Base-by-base conservation (phyloP, 2,797 vertebrate species). In the Epinephelus malabaricus region DNA sequence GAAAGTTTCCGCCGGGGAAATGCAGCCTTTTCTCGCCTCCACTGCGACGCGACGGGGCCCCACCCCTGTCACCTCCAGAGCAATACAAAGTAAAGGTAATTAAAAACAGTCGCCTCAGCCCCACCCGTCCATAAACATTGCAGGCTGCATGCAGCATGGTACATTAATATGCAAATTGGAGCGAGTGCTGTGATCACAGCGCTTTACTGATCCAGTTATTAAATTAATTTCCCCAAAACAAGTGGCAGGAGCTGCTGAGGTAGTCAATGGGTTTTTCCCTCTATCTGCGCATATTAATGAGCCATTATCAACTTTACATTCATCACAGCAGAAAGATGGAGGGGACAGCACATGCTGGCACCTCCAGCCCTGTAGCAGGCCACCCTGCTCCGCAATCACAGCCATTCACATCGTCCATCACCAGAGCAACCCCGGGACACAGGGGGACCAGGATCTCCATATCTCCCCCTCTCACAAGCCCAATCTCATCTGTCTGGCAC, bases 151-250 rank as follows among this genome's bases (percentile, higher is more conserved):
- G 60, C 84, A 77, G 82, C 55, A 71, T 61, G 77, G 85, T 68
- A 83, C 94, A 95, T 95, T 95, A 95, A 93, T 93, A 95, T 95
- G 95, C 89, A 94, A 96, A 96, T 94, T 91, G 89, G 59, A 83
- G 86, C 81, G 49, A 75, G 86, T 71, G 86, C 86, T 87, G 91
- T 78, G 87, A 94, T 94, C 92, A 88, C 84, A 2, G 71, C 15
- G 68, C 88, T 92, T 91, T 92, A 88, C 92, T 90, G 87, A 93
- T 94, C 90, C 91, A 89, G 84, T 95, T 95, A 95, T 94, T 95
- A 95, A 94, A 95, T 94, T 84, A 92, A 95, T 95, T 94, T 92
- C 79, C 84, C 83, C 84, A 86, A 92, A 94, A 94, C 90, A 90
- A 93, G 90, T 80, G 19, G 79, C 90, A 76, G 86, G 86, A 88